Evolutionary conservation across 2,888 invertebrate genomes (phyloP).

Genomic region (Polymixis lichenea): DNA sequence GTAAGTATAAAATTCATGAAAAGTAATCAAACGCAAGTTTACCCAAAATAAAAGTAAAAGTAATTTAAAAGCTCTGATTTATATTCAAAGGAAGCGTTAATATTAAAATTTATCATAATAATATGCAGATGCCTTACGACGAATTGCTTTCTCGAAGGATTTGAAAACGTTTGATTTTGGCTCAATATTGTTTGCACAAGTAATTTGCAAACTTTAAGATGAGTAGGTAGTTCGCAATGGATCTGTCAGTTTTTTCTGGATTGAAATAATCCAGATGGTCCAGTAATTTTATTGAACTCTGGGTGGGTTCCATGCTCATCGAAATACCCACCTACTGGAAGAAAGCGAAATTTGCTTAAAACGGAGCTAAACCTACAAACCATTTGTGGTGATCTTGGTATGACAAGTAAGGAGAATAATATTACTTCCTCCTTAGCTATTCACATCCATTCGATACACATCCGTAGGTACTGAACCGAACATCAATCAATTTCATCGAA

Average conservation of each 20-base stretch:
- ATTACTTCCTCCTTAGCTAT: neutral
- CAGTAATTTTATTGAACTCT: neutral
- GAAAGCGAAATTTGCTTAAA: neutral
- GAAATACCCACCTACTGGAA: neutral
- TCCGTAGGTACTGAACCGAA: neutral
- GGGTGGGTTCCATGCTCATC: neutral
- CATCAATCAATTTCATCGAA: neutral
- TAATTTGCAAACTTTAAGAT: neutral
- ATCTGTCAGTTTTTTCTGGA: neutral
- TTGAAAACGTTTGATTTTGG: neutral
- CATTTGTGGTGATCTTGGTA: neutral
- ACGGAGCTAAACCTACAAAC: neutral
- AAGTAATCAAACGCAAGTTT: neutral
- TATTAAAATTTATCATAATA: neutral
- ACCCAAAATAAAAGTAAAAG: neutral
- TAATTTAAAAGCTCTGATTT: neutral
- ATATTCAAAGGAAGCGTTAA: neutral
- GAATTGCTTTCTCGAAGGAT: neutral
- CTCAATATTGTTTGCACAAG: neutral
- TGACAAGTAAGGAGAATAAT: neutral
- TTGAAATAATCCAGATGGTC: neutral
- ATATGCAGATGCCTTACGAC: neutral
- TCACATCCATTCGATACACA: neutral
- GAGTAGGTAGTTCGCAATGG: neutral
- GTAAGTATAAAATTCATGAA: neutral